These are phyloP conservation scores for Chondrosia reniformis DNA, from an alignment of 37 sponge, comb jelly and placozoan genomes.

Conservation along the genomic window DNA sequence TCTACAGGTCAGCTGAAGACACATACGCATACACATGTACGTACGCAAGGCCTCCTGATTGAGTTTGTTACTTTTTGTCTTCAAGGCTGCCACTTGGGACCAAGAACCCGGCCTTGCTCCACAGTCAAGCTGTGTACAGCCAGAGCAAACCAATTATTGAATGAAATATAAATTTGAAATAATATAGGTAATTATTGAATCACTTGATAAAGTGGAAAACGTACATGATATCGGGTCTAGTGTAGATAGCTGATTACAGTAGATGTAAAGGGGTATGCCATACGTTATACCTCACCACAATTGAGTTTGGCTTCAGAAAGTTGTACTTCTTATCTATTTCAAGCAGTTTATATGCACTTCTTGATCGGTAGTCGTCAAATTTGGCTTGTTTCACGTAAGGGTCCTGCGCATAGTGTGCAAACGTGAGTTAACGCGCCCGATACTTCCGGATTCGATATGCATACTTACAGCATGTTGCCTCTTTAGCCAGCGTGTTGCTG, in stretches of 20 bases:
- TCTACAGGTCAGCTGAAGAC: not conserved
- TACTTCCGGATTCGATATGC: too few relatives aligned
- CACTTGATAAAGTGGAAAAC: not conserved
- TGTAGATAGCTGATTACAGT: too few relatives aligned
- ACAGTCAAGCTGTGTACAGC: conserved; percentile 43
- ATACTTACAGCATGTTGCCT: conserved; percentile 35
- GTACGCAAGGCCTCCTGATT: not conserved
- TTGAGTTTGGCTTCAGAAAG: conserved; percentile 51
- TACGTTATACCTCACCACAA: conserved; percentile 75
- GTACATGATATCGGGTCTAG: too few relatives aligned
- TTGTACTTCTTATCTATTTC: conserved; percentile 74
- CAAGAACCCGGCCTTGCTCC: conserved; percentile 72
- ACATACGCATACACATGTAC: not conserved
- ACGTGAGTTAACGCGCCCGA: not conserved
- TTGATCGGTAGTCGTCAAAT: conserved; percentile 49
- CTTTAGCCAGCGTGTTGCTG: conserved; percentile 46
- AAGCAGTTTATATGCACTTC: conserved; percentile 83
- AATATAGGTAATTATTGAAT: not conserved
- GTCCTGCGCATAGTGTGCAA: conserved; percentile 37
- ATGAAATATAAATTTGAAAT: not conserved
- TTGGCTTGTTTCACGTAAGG: conserved; percentile 56
- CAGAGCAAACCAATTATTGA: not conserved
- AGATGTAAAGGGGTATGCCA: too few relatives aligned
- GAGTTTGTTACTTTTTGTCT: conserved; percentile 25
- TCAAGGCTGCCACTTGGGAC: conserved; percentile 68